Base-by-base conservation (phyloP, 2,797 vertebrate genomes). In the Cirrhinus molitorella region DNA sequence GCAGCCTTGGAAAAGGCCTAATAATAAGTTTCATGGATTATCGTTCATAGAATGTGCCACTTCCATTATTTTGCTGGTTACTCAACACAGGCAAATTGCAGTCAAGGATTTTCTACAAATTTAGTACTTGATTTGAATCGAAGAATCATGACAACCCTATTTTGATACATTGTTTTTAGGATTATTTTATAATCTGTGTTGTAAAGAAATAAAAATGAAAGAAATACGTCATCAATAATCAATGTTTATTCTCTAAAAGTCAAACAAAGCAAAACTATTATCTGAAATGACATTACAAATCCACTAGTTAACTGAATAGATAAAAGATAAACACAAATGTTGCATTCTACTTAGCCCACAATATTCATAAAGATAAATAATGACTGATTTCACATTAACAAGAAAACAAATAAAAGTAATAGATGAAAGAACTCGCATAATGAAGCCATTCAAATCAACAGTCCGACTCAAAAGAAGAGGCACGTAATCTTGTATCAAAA, bases 371-470 rank as follows among this genome's bases (percentile, higher is more conserved):
- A 47, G 19, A 71, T 23, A 45, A 16, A 23, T 71, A 71, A 71
- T n/a, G 67, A 31, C 37, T 72, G 21, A 73, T 72, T 81, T 73
- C 5, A 63, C 14, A 81, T 63, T 51, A 73, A 34, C 19, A 81
- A 61, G 40, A 59, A 43, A 80, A 61, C 13, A 17, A 49, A 34
- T 5, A 23, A 6, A 40, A 47, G 17, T 9, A 28, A 73, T n/a
- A 68, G 19, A 51, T 9, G 10, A 17, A 59, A 74, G 34, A 67
- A 78, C 75, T 19, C 19, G 2, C 51, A 76, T 81, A 37, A 65
- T 77, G 34, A 61, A 57, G 63, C 78, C 51, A 59, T 68, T 70
- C 31, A 75, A 55, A 75, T 72, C 43, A 73, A 85, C 21, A n/a
- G 55, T 23, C n/a, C 19, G 21, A 49, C 8, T 40, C 12, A 76